A percentile compares a stretch with the other conserved stretches of the same genome.
Conservation (phyloP, 2,797 vertebrate genomes). For the Okamejei kenojei region DNA sequence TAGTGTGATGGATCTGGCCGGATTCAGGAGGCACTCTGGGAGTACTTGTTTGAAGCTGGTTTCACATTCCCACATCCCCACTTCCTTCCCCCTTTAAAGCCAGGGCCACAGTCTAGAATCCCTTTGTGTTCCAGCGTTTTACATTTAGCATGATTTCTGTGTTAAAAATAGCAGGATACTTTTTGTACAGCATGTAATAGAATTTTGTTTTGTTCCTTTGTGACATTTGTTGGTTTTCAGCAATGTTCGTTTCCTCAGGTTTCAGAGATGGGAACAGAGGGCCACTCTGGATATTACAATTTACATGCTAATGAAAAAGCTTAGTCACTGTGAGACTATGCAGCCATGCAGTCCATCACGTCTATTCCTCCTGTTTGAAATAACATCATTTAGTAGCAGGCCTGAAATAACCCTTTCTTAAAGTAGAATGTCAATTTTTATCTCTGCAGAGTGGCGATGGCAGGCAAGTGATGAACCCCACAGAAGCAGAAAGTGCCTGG, state of each 20-base stretch:
- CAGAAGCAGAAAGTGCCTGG: conserved; percentile 57
- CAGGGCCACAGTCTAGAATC: not conserved
- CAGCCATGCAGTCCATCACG: not conserved
- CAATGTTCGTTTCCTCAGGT: not conserved
- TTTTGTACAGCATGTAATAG: not conserved
- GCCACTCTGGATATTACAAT: not conserved
- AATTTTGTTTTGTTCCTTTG: not conserved
- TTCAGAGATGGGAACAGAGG: not conserved
- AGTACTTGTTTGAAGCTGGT: not conserved
- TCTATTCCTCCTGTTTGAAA: not conserved
- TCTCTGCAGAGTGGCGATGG: conserved; percentile 51
- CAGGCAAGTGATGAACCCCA: conserved; percentile 45
- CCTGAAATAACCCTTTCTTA: not conserved
- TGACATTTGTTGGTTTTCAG: not conserved
- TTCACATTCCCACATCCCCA: not conserved
- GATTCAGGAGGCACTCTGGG: not conserved
- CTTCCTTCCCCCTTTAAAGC: not conserved
- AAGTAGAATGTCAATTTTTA: conserved; percentile 28
- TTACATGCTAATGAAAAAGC: conserved; percentile 29
- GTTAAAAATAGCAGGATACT: not conserved
- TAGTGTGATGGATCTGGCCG: not conserved
- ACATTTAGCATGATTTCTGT: not conserved
- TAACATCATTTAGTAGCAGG: not conserved
- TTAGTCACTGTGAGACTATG: not conserved
- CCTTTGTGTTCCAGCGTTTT: not conserved